Evolutionary conservation across 2,113 vertebrate species (phyloP).

Genomic region (Clupea harengus): DNA sequence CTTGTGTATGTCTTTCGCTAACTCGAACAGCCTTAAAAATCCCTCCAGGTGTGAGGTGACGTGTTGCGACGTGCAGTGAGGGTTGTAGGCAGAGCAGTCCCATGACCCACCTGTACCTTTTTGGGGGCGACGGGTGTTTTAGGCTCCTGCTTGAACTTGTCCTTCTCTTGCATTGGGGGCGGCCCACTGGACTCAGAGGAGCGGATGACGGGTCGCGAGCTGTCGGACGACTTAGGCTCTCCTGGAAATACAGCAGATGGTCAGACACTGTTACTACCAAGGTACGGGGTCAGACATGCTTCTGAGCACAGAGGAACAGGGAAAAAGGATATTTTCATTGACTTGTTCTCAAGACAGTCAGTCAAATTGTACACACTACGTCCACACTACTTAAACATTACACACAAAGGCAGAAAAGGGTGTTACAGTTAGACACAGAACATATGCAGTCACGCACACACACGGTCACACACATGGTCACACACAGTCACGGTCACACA

Average conservation of each 20-base stretch:
- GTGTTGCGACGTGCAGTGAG: background rate
- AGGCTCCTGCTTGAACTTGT: constrained; percentile 88
- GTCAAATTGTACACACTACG: background rate
- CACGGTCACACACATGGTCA: background rate
- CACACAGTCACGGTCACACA: too few species aligned
- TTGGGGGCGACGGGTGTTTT: constrained; percentile 86
- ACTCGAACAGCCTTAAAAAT: background rate
- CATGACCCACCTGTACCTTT: constrained; percentile 77
- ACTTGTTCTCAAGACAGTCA: too few species aligned
- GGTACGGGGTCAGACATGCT: background rate
- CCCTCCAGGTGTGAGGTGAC: too few species aligned
- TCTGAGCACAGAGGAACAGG: background rate
- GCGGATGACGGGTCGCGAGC: constrained; percentile 83
- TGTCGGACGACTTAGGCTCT: constrained; percentile 87
- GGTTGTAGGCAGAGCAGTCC: background rate
- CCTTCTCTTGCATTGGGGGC: constrained; percentile 80
- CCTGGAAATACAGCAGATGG: constrained; percentile 43
- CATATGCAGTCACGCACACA: constrained; percentile 18
- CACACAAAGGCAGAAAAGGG: too few species aligned
- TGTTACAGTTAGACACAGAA: too few species aligned
- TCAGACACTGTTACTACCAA: constrained; percentile 45
- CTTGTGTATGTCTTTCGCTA: background rate
- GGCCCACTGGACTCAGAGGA: constrained; percentile 81
- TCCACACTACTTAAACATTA: background rate
- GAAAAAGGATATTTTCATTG: too few species aligned